Evolutionary conservation across 2,113 vertebrate genomes (phyloP).

Genomic region (Lamprologus sp.): DNA sequence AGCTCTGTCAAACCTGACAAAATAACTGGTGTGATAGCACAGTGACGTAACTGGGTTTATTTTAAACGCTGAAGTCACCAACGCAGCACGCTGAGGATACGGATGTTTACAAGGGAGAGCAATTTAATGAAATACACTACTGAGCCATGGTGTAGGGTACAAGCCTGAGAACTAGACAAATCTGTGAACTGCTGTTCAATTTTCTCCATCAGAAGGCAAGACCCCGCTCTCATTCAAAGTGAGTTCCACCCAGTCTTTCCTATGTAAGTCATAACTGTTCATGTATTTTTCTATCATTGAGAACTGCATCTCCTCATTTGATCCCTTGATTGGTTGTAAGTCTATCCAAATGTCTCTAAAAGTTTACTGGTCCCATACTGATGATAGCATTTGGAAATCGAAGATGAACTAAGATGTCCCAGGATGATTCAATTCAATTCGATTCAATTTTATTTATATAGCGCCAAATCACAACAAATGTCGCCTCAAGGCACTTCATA

Average conservation of each 20-base stretch:
- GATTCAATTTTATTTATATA: too few relatives aligned
- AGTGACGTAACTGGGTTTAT: neutral
- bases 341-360: neutral
- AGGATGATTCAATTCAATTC: neutral
- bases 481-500: too few relatives aligned
- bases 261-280: neutral
- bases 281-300: neutral
- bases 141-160: neutral
- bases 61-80: neutral
- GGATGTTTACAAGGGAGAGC: neutral
- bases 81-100: neutral
- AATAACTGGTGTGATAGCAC: neutral
- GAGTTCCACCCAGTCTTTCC: neutral
- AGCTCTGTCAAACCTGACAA: neutral
- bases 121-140: neutral
- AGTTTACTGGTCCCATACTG: neutral
- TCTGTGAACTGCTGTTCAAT: neutral
- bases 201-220: neutral
- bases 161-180: neutral
- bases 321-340: neutral
- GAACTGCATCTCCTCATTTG: neutral
- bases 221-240: neutral
- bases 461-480: too few relatives aligned
- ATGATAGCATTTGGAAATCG: neutral
- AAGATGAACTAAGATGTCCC: neutral